A percentile compares a stretch with the other conserved stretches of the same genome.
Conservation (phyloP, 2,888 invertebrate species). For the Tortricodes alternella region DNA sequence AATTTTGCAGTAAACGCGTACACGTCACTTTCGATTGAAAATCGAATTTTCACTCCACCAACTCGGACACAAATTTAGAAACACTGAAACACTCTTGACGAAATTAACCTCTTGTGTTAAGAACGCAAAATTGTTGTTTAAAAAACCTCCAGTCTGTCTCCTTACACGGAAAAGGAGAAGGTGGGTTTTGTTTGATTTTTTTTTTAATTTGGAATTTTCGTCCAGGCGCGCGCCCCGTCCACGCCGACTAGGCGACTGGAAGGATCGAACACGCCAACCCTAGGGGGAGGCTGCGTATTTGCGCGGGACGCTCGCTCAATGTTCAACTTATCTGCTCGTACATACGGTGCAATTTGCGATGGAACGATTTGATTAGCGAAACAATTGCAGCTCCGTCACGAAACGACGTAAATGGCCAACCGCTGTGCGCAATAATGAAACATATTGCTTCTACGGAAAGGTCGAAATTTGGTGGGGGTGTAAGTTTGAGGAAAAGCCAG, state of each 20-base stretch:
- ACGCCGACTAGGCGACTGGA: slow-evolving; percentile 78
- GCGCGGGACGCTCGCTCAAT: slow-evolving; percentile 49
- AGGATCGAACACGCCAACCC: slow-evolving; percentile 78
- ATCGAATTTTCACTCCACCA: slow-evolving; percentile 52
- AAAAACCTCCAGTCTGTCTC: slow-evolving; percentile 58
- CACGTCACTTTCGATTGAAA: slow-evolving; percentile 40
- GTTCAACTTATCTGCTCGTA: slow-evolving; percentile 39
- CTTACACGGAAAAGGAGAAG: slow-evolving; percentile 67
- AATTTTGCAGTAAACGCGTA: slow-evolving; percentile 19
- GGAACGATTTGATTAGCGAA: slow-evolving; percentile 42
- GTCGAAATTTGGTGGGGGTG: slow-evolving; percentile 40
- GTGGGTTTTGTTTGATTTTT: slow-evolving; percentile 57
- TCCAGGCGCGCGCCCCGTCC: slow-evolving; percentile 69
- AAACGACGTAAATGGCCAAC: slow-evolving; percentile 47
- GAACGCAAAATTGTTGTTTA: slow-evolving; percentile 63
- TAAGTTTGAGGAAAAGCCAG: slow-evolving; percentile 46
- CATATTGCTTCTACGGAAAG: slow-evolving; percentile 42
- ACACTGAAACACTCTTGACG: slow-evolving; percentile 56
- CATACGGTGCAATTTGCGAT: slow-evolving; percentile 51
- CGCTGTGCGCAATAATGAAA: slow-evolving; percentile 36
- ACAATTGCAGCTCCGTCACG: slow-evolving; percentile 46
- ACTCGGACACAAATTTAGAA: slow-evolving; percentile 31
- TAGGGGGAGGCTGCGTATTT: slow-evolving; percentile 78
- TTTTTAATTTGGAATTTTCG: slow-evolving; percentile 48
- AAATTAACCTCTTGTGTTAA: slow-evolving; percentile 72